phyloP scores from a whole-genome alignment of 2,113 vertebrate genomes.

The Mustela lutreola region DNA sequence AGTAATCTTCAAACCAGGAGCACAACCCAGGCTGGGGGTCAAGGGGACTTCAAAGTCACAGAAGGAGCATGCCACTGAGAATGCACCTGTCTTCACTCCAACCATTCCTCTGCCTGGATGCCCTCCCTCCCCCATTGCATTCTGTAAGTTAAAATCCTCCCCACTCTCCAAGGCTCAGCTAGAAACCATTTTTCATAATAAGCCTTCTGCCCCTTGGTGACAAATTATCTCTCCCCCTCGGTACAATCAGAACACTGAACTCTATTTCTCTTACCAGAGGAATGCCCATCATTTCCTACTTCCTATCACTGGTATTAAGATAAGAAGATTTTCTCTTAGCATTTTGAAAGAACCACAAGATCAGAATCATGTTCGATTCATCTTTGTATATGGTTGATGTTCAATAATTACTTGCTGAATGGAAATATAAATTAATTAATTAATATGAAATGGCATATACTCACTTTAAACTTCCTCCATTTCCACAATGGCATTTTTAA shows the following conservation, averaged over 20 bases:
- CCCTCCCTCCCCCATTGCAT: background rate
- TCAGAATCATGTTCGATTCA: background rate
- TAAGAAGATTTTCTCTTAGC: background rate
- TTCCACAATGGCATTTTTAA: background rate
- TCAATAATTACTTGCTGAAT: background rate
- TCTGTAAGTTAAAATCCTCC: background rate
- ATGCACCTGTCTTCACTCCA: background rate
- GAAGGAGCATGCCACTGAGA: background rate
- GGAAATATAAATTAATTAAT: background rate
- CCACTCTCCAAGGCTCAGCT: background rate
- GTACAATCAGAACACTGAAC: background rate
- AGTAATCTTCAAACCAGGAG: background rate
- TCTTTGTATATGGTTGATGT: background rate
- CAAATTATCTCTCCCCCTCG: background rate
- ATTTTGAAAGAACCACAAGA: constrained; percentile 31
- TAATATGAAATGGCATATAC: background rate
- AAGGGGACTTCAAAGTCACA: background rate
- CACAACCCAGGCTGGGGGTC: background rate
- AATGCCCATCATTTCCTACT: background rate
- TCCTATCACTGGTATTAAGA: background rate
- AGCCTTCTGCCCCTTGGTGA: background rate
- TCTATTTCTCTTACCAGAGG: background rate
- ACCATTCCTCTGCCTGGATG: background rate
- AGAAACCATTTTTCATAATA: background rate
- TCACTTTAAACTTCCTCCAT: background rate